These are phyloP conservation scores for Polyommatus icarus DNA, from an alignment of 2,888 invertebrate species.

Conservation along the genomic window DNA sequence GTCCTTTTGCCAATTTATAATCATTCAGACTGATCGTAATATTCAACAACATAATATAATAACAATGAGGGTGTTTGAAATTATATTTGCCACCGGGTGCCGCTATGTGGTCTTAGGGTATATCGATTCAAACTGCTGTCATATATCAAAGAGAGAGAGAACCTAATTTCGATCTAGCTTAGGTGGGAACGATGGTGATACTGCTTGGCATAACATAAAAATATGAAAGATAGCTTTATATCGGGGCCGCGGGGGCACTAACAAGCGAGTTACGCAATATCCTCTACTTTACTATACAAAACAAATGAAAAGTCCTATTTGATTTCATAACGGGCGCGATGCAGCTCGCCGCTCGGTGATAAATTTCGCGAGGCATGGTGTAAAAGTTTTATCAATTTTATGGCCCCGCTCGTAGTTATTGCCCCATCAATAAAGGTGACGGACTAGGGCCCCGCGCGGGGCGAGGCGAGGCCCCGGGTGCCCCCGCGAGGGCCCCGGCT, in stretches of 20 bases:
- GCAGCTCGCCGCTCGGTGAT: slow-evolving; percentile 24
- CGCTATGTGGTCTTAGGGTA: no score
- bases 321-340: slow-evolving; percentile 19
- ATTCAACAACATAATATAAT: no score
- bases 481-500: background rate
- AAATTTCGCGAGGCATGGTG: slow-evolving; percentile 39
- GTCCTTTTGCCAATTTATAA: no score
- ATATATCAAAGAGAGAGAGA: no score
- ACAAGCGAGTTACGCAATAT: background rate
- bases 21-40: no score
- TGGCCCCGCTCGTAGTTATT: slow-evolving; percentile 41
- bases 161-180: background rate
- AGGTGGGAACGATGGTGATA: background rate
- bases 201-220: background rate
- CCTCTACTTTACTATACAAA: background rate
- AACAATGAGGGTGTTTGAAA: no score
- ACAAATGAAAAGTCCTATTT: slow-evolving; percentile 20
- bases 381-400: slow-evolving; percentile 44
- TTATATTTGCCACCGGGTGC: no score
- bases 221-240: background rate
- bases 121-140: no score
- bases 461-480: background rate
- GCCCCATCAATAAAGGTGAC: slow-evolving; percentile 41
- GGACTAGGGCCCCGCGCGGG: slow-evolving; percentile 24
- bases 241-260: background rate